Conservation (phyloP, 2,797 vertebrate genomes). For the Tapirus indicus region DNA sequence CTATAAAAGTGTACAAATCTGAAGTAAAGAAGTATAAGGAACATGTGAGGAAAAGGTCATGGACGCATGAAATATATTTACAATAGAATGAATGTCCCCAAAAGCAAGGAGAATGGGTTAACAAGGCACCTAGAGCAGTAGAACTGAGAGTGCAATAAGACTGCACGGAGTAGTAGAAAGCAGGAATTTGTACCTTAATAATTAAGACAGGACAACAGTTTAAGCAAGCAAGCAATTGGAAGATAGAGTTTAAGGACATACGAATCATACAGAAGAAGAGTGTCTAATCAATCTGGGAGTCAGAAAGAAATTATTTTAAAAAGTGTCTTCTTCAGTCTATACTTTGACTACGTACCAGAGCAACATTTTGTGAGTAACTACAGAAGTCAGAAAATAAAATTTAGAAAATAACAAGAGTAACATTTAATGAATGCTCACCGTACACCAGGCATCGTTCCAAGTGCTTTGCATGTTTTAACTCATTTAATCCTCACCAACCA, state of each 20-base stretch:
- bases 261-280: neutral
- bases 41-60: neutral
- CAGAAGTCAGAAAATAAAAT: neutral
- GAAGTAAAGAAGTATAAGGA: neutral
- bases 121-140: neutral
- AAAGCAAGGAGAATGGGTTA: neutral
- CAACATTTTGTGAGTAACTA: constrained; percentile 9
- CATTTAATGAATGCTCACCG: neutral
- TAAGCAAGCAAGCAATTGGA: neutral
- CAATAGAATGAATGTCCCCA: neutral
- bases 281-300: neutral
- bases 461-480: neutral
- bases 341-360: constrained; percentile 18
- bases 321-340: constrained; percentile 1
- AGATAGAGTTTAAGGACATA: neutral
- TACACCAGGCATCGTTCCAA: neutral
- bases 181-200: neutral
- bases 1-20: neutral
- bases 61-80: neutral
- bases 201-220: neutral
- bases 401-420: neutral
- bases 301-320: neutral
- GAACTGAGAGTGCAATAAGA: neutral
- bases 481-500: neutral
- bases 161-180: neutral